These are phyloP conservation scores for Chrysogorgia sp. DNA, from an alignment of 92 coral and sea anemone species.

Conservation along the genomic window DNA sequence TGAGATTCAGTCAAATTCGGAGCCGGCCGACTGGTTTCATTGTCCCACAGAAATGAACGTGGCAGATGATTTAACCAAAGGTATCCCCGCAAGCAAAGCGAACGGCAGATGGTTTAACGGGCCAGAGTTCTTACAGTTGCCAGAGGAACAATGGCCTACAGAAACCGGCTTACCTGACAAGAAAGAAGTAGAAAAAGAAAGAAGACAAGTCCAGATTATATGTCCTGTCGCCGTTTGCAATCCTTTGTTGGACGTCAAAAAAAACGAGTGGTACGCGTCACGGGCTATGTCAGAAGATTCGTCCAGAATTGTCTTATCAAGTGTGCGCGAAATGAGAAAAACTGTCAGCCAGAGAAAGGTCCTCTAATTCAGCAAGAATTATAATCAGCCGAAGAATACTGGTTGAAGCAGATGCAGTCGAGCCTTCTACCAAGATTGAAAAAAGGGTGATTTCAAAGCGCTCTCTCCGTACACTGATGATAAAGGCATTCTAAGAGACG, in stretches of 20 bases:
- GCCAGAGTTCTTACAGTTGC: conserved; percentile 53
- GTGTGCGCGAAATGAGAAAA: conserved; percentile 1
- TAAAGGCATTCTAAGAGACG: conserved; percentile 1
- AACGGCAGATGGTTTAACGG: conserved; percentile 69
- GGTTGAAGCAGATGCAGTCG: conserved; percentile 24
- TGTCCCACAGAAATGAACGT: no score
- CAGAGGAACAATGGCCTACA: conserved; percentile 59
- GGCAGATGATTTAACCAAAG: conserved; percentile 68
- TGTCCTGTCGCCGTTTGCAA: conserved; percentile 40
- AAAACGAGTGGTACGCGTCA: conserved; percentile 8
- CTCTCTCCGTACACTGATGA: not conserved
- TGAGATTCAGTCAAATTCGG: conserved; percentile 60
- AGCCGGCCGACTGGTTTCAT: no score
- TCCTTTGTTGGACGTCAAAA: conserved; percentile 3
- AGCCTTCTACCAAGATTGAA: not conserved
- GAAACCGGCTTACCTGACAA: conserved; percentile 46
- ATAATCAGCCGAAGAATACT: not conserved
- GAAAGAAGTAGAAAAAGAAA: conserved; percentile 45
- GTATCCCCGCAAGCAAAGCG: conserved; percentile 51
- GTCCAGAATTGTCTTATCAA: conserved; percentile 6
- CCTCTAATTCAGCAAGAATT: conserved; percentile 3
- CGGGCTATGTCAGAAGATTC: conserved; percentile 12
- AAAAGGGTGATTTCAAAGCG: conserved; percentile 5
- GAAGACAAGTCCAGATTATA: conserved; percentile 53
- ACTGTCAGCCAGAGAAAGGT: not conserved